Evolutionary conservation across 2,797 vertebrate genomes (phyloP).

Genomic region (Hipposideros larvatus): DNA sequence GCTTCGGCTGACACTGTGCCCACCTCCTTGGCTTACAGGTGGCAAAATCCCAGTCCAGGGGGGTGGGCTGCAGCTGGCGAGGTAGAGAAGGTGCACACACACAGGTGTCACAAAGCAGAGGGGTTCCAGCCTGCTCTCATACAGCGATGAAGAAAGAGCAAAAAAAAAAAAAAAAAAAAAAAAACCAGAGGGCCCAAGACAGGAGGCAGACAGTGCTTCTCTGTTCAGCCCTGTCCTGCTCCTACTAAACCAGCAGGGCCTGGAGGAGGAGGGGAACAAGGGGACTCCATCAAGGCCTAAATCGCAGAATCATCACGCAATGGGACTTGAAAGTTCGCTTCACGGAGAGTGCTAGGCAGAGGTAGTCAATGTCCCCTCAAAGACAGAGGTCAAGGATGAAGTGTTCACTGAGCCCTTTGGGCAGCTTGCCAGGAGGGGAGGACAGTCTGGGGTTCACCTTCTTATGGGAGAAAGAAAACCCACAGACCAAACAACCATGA

Average conservation of each 20-base stretch:
- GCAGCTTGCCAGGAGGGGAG: not conserved
- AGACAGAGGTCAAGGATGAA: not conserved
- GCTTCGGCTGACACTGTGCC: not conserved
- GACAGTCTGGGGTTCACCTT: not conserved
- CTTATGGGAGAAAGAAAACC: not conserved
- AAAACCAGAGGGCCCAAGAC: not conserved
- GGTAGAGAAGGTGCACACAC: not conserved
- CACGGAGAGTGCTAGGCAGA: not conserved
- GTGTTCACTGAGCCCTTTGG: not conserved
- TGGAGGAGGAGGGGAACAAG: too few relatives aligned
- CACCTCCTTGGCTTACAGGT: too few relatives aligned
- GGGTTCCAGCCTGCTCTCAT: not conserved
- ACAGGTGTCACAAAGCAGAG: not conserved
- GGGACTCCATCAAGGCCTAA: not conserved
- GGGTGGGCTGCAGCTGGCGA: not conserved
- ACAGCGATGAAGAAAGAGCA: fast-evolving
- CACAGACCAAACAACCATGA: not conserved
- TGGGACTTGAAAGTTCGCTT: not conserved
- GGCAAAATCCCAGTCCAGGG: not conserved
- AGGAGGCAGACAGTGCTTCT: fast-evolving
- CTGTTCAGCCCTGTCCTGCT: not conserved
- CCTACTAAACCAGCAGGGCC: not conserved
- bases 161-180: not conserved
- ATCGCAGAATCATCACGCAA: not conserved
- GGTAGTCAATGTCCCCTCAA: not conserved